These are phyloP conservation scores for Palythoa heliodiscus DNA, from an alignment of 92 coral and sea anemone species.

Conservation along the genomic window DNA sequence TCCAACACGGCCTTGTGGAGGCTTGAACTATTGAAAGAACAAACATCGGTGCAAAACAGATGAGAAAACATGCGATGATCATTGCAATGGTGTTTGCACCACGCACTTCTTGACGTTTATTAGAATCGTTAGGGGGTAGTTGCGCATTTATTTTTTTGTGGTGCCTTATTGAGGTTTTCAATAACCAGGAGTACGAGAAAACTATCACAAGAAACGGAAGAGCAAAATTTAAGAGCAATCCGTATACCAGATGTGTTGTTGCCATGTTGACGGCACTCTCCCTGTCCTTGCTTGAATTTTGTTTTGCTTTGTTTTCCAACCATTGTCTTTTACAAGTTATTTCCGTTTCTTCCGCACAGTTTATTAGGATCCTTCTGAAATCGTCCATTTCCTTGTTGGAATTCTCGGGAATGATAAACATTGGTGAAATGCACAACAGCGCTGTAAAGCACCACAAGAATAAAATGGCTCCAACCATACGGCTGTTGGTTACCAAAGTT, in stretches of 20 bases:
- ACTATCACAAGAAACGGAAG: slow-evolving; percentile 19
- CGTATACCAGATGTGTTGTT: slow-evolving; percentile 1
- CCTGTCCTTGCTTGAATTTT: neutral
- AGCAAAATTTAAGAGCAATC: slow-evolving; percentile 8
- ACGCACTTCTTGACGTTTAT: neutral
- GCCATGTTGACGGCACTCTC: neutral
- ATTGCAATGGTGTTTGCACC: slow-evolving; percentile 22
- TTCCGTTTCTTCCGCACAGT: neutral
- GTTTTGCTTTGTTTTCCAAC: neutral
- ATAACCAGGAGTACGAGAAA: slow-evolving; percentile 16
- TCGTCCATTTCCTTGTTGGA: slow-evolving; percentile 34
- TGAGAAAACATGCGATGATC: slow-evolving; percentile 8
- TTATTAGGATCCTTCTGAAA: neutral
- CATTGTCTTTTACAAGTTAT: slow-evolving; percentile 15
- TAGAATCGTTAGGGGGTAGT: neutral
- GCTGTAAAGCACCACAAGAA: slow-evolving; percentile 15
- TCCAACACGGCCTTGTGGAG: slow-evolving; percentile 7
- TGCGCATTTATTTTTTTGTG: slow-evolving; percentile 30
- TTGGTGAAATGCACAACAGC: slow-evolving; percentile 6
- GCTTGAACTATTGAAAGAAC: neutral
- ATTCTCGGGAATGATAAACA: neutral
- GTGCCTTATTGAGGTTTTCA: slow-evolving; percentile 32
- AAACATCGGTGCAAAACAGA: slow-evolving; percentile 33
- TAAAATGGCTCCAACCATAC: slow-evolving; percentile 28
- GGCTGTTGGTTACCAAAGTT: slow-evolving; percentile 17